These are phyloP conservation scores for Toxotes jaculatrix DNA, from an alignment of 2,113 vertebrate species.

Conservation along the genomic window DNA sequence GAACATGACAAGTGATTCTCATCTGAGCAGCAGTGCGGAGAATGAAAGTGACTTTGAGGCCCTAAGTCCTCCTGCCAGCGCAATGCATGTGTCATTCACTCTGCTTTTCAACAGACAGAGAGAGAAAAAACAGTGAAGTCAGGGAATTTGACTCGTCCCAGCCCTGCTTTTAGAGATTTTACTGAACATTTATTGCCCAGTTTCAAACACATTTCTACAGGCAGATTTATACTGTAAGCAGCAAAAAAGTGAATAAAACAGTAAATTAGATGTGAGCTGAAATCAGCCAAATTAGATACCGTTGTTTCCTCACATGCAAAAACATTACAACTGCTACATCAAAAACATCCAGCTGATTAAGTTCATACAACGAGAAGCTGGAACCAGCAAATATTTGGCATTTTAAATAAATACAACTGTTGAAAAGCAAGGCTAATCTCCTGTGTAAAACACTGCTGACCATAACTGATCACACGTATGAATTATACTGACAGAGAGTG, in stretches of 20 bases:
- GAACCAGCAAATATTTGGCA: too few species aligned
- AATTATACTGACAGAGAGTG: background rate
- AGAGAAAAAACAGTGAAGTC: background rate
- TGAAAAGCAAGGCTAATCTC: background rate
- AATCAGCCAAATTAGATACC: too few species aligned
- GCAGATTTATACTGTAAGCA: background rate
- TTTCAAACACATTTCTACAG: background rate
- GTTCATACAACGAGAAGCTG: too few species aligned
- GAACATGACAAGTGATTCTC: slow-evolving; percentile 63
- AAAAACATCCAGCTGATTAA: too few species aligned
- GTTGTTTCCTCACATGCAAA: too few species aligned
- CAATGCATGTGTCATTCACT: slow-evolving; percentile 48
- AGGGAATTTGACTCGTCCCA: slow-evolving; percentile 8
- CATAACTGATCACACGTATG: slow-evolving; percentile 54
- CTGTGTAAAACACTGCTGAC: slow-evolving; percentile 56
- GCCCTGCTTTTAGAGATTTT: background rate
- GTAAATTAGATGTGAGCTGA: background rate
- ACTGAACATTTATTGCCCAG: background rate
- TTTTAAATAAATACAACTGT: background rate
- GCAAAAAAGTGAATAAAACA: background rate
- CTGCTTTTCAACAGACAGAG: slow-evolving; percentile 18
- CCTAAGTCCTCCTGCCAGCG: slow-evolving; percentile 39
- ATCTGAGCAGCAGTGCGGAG: slow-evolving; percentile 27
- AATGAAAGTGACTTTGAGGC: slow-evolving; percentile 65
- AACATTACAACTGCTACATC: too few species aligned